Evolutionary conservation across 2,113 vertebrate genomes (phyloP).

Genomic region (Hylia prasina): DNA sequence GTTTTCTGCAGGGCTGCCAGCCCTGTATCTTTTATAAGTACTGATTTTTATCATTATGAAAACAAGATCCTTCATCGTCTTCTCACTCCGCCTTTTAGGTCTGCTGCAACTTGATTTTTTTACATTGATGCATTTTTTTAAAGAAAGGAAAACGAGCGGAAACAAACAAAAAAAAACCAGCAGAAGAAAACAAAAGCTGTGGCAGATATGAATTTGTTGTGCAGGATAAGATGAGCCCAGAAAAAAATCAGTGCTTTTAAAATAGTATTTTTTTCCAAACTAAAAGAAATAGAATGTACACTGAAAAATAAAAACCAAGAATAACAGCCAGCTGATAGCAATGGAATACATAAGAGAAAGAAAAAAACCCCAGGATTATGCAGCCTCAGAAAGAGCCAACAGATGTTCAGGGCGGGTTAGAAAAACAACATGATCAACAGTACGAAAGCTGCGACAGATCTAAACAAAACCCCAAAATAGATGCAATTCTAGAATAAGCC

Average conservation of each 20-base stretch:
- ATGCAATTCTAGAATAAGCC: constrained; percentile 57
- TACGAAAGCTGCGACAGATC: constrained; percentile 57
- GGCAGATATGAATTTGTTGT: neutral
- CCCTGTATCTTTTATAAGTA: neutral
- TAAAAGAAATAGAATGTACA: neutral
- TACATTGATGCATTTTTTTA: neutral
- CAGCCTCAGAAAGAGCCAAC: constrained; percentile 58
- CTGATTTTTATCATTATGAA: constrained; percentile 50
- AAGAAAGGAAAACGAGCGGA: neutral
- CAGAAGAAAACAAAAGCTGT: neutral
- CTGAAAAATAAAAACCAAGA: constrained; percentile 14
- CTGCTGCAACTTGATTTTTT: neutral
- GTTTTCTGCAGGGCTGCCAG: constrained; percentile 25
- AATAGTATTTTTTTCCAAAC: neutral
- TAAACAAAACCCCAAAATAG: constrained; percentile 66
- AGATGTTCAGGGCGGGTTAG: constrained; percentile 68
- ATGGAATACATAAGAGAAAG: constrained; percentile 25
- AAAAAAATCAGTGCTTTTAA: neutral
- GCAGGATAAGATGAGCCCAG: neutral
- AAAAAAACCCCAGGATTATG: constrained; percentile 13
- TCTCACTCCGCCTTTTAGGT: constrained; percentile 13
- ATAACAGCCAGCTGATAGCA: constrained; percentile 45
- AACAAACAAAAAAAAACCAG: neutral
- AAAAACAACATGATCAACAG: constrained; percentile 65
- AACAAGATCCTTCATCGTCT: neutral